A percentile compares a stretch with the other conserved stretches of the same genome.
Evolutionary conservation across 2,113 vertebrate genomes (phyloP).

Genomic region (Rhinolophus sinicus): DNA sequence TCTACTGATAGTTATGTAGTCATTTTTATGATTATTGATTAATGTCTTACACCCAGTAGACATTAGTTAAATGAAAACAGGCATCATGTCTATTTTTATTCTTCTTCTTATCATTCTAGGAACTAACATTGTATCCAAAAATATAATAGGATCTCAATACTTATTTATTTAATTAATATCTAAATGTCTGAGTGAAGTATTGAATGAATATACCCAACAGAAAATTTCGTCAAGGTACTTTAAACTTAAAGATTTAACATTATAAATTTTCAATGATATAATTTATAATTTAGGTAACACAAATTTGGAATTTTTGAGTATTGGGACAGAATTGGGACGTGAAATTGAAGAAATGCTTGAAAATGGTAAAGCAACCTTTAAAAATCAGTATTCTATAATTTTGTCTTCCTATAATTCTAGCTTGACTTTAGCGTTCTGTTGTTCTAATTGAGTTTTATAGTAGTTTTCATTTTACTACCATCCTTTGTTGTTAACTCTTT

Average conservation of each 20-base stretch:
- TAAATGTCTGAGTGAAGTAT: not conserved
- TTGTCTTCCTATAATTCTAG: not conserved
- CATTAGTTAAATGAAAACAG: not conserved
- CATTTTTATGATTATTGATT: not conserved
- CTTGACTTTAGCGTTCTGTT: not conserved
- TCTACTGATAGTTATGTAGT: not conserved
- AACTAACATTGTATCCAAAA: not conserved
- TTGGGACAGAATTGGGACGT: not conserved
- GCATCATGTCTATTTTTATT: not conserved
- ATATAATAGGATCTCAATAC: not conserved
- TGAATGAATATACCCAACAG: not conserved
- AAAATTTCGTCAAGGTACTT: not conserved
- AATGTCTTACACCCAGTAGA: not conserved
- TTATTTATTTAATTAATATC: not conserved
- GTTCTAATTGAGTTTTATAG: not conserved
- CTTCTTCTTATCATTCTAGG: not conserved
- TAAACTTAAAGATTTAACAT: not conserved
- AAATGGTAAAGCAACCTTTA: not conserved
- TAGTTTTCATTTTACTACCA: not conserved
- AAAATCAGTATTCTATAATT: not conserved
- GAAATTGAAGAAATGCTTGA: not conserved
- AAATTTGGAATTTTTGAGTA: not conserved
- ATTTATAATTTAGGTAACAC: not conserved
- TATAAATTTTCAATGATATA: not conserved
- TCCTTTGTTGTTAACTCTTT: not conserved